Evolutionary conservation across 2,797 vertebrate genomes (phyloP), one percentile per base, ranked within the genome.

Genomic region (Rhabdophis nuchalis): DNA sequence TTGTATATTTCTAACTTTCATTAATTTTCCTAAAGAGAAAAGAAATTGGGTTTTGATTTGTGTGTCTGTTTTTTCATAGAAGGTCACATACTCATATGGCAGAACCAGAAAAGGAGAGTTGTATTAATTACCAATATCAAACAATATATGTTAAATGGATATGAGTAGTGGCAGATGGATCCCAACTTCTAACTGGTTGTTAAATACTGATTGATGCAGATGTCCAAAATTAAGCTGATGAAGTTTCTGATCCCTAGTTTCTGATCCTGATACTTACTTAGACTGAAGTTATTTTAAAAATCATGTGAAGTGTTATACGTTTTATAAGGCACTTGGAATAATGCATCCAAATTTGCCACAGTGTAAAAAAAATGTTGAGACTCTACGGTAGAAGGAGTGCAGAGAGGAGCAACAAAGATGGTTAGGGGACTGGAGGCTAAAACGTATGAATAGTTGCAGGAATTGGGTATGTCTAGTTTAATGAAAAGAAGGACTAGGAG

Each of bases 41-140:
- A 32, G 68, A 88, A 88, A 82, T 52, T 88, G 86, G 36, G 54
- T 82, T 92, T 92, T 50, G 86, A 60, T 92, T 82, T 92, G 91
- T 88, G 64, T 91, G 32, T n/a, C n/a, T 46, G 16, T 52, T 20
- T 14, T 88, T 77, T n/a, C 23, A 32, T 25, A 72, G 52, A 58
- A 77, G 56, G 64, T 77, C 27, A 88, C 91, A 77, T 54, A 88
- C 12, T 72, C 53, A 57, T 58, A n/a, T 7, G 25, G 41, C 27
- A 23, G 29, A 29, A 52, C 25, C 29, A n/a, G 77, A 82, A 29
- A 25, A 5, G 2, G 3, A 50, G 11, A 52, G 41, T 16, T 23
- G 29, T 25, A 58, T 92, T 87, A 20, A 3, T 88, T 32, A 57
- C 32, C 27, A 36, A 25, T 46, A 29, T 32, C 20, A 88, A 52